Base-by-base conservation (phyloP, 2,797 vertebrate species). In the Octomys mimax region DNA sequence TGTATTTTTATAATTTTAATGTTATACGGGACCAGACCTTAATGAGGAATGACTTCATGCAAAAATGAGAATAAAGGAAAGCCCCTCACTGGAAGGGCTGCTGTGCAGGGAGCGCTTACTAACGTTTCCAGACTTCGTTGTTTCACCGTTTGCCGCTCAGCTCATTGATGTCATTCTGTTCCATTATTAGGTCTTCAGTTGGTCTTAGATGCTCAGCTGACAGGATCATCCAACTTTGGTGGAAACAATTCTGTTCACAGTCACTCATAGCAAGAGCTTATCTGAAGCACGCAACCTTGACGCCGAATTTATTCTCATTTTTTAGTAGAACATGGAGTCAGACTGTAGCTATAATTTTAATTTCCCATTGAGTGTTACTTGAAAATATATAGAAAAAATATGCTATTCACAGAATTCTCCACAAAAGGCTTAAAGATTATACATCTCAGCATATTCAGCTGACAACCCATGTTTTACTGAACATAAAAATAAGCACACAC, bases 341-440 rank as follows among this genome's bases (percentile, higher is more conserved):
- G 39, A 91, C 52, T 91, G 62, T 87, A 98, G 95, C 87, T 97
- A 54, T 98, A 98, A 98, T 98, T 98, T 98, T 98, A 92, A 95
- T 68, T 97, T 98, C 42, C 84, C 61, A 92, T 98, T 98, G 98
- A 92, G 92, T 98, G 97, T 98, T 97, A 97, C 86, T 87, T 97
- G 92, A 93, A 98, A 97, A 95, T 97, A 96, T 96, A 70, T 94
- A 97, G 83, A 87, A 81, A 94, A 97, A 93, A 87, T 95, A 78
- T 96, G 71, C 86, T 98, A 59, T 97, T 98, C 91, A 78, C 26
- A 94, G 80, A 97, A 96, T 97, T 98, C 92, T 97, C 96, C 91
- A 93, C 97, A 98, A 98, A 98, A 97, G 81, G 75, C 36, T 77
- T 95, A 97, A 96, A 98, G 98, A 98, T 98, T 98, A 98, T 96